These are phyloP conservation scores for Mesochorus sp. DNA, from an alignment of 2,888 invertebrate species.

Conservation along the genomic window DNA sequence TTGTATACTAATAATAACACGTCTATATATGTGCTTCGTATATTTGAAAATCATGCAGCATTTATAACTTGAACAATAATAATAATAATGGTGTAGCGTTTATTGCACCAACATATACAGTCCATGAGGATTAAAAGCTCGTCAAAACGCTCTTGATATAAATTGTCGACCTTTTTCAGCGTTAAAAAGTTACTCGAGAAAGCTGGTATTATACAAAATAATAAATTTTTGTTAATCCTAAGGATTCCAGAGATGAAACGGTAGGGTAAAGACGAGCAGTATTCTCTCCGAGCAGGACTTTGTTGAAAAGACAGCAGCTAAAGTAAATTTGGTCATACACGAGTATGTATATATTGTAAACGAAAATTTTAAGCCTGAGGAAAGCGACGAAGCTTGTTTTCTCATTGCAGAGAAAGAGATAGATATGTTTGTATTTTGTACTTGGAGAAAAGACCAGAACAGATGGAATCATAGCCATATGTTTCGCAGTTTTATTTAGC, in stretches of 20 bases:
- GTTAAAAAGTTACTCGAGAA: conserved; percentile 52
- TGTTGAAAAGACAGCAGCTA: conserved; percentile 8
- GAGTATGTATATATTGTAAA: conserved; percentile 19
- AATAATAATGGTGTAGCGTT: conserved; percentile 2
- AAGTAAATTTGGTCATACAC: background rate
- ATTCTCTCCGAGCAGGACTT: background rate
- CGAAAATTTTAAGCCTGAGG: conserved; percentile 46
- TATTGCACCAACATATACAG: conserved; percentile 7
- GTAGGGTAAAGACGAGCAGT: conserved; percentile 5
- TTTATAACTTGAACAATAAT: conserved; percentile 15
- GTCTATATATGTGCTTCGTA: background rate
- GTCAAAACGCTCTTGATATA: conserved; percentile 21
- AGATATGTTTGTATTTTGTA: conserved; percentile 17
- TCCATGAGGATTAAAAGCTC: conserved; percentile 47
- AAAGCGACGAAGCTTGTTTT: conserved; percentile 28
- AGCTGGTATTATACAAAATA: conserved; percentile 9
- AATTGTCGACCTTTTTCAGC: conserved; percentile 34
- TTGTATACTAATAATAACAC: conserved; percentile 6
- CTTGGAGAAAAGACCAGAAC: background rate
- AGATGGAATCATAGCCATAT: conserved; percentile 4
- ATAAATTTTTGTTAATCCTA: conserved; percentile 47
- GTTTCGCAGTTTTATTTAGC: conserved; percentile 59
- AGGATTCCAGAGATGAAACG: background rate
- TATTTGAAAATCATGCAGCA: background rate
- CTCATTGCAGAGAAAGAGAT: background rate